Conservation (phyloP, 53 echinoderm and acorn worm genomes). For the Astropecten irregularis region DNA sequence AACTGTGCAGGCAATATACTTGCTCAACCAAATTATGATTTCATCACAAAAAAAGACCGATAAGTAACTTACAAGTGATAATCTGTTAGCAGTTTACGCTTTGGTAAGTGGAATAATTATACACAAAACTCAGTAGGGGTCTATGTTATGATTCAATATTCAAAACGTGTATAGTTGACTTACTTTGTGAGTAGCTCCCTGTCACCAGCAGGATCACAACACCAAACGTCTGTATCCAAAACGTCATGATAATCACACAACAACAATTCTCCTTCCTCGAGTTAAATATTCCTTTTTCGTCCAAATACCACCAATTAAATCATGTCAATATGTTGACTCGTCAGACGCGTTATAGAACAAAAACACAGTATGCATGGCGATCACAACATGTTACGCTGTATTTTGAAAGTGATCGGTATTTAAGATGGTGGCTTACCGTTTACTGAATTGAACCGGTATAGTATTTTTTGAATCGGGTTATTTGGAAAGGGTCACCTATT, state of each 20-base stretch:
- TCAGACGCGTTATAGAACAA: background rate
- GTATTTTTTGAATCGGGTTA: slow-evolving; percentile 20
- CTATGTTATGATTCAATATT: too few relatives aligned
- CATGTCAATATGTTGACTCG: background rate
- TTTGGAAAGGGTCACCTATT: slow-evolving; percentile 29
- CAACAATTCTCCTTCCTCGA: background rate
- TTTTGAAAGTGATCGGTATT: slow-evolving; percentile 38
- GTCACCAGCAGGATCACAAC: slow-evolving; percentile 8
- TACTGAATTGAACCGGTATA: background rate
- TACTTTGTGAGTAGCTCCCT: slow-evolving; percentile 17
- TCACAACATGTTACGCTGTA: background rate
- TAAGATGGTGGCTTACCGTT: background rate
- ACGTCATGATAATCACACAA: background rate
- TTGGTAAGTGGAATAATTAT: too few relatives aligned
- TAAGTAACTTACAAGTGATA: too few relatives aligned
- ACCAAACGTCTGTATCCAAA: background rate
- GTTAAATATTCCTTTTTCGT: background rate
- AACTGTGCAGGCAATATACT: too few relatives aligned
- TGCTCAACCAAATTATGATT: too few relatives aligned
- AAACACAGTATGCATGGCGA: background rate
- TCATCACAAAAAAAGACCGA: too few relatives aligned
- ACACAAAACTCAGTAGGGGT: too few relatives aligned
- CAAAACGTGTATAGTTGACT: too few relatives aligned
- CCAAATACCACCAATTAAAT: background rate
- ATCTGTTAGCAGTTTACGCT: too few relatives aligned